Evolutionary conservation across 1,140 invertebrate species (phyloP), one percentile per base, ranked within the genome.

Genomic region (Lordiphosa stackelbergi): DNA sequence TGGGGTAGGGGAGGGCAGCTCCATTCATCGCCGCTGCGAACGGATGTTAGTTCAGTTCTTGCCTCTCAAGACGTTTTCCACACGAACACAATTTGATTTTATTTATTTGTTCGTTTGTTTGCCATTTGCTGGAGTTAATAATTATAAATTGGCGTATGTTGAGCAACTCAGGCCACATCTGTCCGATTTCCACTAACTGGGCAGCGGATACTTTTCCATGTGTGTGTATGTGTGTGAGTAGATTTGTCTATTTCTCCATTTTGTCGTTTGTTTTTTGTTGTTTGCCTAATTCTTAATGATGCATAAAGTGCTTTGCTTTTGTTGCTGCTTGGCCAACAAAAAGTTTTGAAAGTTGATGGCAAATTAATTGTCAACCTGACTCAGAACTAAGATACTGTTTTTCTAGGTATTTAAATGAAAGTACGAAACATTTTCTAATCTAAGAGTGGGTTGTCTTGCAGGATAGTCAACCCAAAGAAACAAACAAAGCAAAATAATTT

Each of bases 271-370:
- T 13, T 40, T 68, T 61, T 48, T 66, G 51, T 42, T 57, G 75
- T 79, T 83, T 83, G 77, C 72, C 77, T 72, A 83, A 83, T 83
- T 83, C 77, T 64, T 83, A 77, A 83, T 83, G 77, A 83, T 83
- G 77, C 77, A 83, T 83, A 83, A 81, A 81, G 77, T 72, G 75
- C 55, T 77, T 68, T 28, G 51, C 16, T 61, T 13, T 5, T 43
- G 40, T 13, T 43, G 69, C 37, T 42, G 62, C 64, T 62, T 69
- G 51, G 62, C 58, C 64, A 57, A 57, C 43, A 62, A 31, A 31
- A 46, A 66, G 45, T 83, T 75, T 81, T 73, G 71, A 77, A 83
- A 83, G 72, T 77, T 83, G 77, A 83, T 83, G 83, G 73, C 72
- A 69, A 83, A 83, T 83, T 83, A 83, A 83, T 83, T 83, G 72